phyloP scores from a whole-genome alignment of 2,113 vertebrate genomes.

The Chamaea fasciata region DNA sequence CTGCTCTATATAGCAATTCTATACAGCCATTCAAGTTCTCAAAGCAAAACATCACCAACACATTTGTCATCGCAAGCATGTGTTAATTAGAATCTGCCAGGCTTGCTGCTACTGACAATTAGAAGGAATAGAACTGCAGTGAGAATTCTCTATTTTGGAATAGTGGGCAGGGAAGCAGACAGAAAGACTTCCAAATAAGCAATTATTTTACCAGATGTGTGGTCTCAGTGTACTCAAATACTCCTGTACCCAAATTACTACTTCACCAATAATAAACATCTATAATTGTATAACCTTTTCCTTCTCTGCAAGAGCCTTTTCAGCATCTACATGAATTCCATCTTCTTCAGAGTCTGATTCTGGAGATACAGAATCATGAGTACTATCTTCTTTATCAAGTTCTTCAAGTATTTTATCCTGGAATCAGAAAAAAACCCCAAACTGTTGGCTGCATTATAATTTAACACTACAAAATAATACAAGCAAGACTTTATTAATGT shows the following conservation, averaged over 20 bases:
- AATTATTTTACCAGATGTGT: background rate
- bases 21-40: background rate
- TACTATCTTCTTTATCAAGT: constrained; percentile 86
- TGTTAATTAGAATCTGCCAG: background rate
- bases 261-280: background rate
- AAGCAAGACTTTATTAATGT: background rate
- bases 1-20: background rate
- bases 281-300: constrained; percentile 78
- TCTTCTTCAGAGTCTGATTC: constrained; percentile 89
- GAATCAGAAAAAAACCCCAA: background rate
- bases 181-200: background rate
- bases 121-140: background rate
- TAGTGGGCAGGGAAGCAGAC: background rate
- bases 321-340: constrained; percentile 74
- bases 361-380: constrained; percentile 79
- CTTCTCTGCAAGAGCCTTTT: constrained; percentile 83
- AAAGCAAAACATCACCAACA: background rate
- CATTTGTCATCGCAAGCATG: background rate
- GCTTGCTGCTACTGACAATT: background rate
- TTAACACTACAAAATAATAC: background rate
- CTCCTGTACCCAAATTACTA: background rate
- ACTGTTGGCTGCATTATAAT: background rate
- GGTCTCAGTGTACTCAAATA: background rate
- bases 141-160: background rate
- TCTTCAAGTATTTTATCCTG: constrained; percentile 89